Conservation (phyloP, 2,888 invertebrate genomes). For the Orchesellides sinensis region DNA sequence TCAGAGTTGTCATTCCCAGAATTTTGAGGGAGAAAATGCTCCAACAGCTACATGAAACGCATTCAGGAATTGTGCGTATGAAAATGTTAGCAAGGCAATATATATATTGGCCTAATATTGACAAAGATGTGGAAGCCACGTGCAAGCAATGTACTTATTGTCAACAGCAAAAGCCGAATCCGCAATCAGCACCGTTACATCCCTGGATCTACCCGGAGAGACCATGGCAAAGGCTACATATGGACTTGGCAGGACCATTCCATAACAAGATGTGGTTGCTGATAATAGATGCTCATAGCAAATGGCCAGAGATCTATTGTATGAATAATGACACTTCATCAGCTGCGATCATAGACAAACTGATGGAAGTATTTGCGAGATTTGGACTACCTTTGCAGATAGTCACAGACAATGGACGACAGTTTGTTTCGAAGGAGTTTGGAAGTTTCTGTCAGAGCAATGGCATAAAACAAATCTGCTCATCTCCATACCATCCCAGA, state of each 20-base stretch:
- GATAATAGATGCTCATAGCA: constrained; percentile 51
- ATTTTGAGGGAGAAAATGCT: constrained; percentile 31
- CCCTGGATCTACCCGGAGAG: constrained; percentile 58
- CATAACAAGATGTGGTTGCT: constrained; percentile 38
- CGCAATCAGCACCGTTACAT: constrained; percentile 39
- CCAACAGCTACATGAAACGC: constrained; percentile 35
- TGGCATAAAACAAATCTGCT: constrained; percentile 15
- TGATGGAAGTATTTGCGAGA: background rate
- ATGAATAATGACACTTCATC: constrained; percentile 38
- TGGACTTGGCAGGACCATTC: constrained; percentile 63
- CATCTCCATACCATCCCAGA: constrained; percentile 51
- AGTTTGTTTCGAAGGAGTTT: constrained; percentile 44
- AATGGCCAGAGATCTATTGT: constrained; percentile 63
- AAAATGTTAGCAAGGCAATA: constrained; percentile 41
- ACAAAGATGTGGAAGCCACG: constrained; percentile 48
- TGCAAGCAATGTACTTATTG: constrained; percentile 10
- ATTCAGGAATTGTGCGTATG: constrained; percentile 62
- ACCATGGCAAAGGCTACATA: constrained; percentile 54
- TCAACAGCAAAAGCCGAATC: constrained; percentile 2
- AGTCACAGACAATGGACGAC: constrained; percentile 43
- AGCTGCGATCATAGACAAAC: background rate
- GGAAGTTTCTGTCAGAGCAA: constrained; percentile 14
- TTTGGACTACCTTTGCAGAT: constrained; percentile 38
- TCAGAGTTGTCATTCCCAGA: constrained; percentile 58
- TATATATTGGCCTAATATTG: constrained; percentile 45